phyloP scores from a whole-genome alignment of 2,888 invertebrate species.

The Lydus trimaculatus region DNA sequence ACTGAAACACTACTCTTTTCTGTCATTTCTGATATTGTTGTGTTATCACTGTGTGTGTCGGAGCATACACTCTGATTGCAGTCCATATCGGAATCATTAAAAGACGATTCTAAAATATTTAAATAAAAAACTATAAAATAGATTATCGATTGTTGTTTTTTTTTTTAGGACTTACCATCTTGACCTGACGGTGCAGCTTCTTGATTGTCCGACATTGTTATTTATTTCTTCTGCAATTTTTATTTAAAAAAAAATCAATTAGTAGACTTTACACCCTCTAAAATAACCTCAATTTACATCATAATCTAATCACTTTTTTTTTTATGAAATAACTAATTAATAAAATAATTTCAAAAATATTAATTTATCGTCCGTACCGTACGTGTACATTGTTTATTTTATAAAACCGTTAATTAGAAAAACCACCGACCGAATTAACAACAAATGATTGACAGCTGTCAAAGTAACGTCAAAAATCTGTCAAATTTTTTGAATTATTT shows the following conservation, averaged over 20 bases:
- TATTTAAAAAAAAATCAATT: background rate
- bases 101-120: slow-evolving; percentile 7
- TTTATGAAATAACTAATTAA: background rate
- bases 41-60: slow-evolving; percentile 59
- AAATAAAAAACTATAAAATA: background rate
- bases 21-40: slow-evolving; percentile 55
- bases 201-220: background rate
- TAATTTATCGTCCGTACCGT: background rate
- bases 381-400: background rate
- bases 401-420: background rate
- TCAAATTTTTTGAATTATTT: background rate
- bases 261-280: background rate
- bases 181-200: background rate
- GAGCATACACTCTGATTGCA: slow-evolving; percentile 59
- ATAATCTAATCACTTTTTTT: background rate
- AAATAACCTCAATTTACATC: background rate
- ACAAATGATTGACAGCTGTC: background rate
- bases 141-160: background rate
- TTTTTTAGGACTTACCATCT: background rate
- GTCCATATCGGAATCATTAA: slow-evolving; percentile 57
- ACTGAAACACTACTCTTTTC: slow-evolving; percentile 54
- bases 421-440: background rate
- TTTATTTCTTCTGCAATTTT: background rate
- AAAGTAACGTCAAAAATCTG: background rate
- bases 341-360: background rate